Evolutionary conservation across 2,888 invertebrate genomes (phyloP).

Genomic region (Campaea margaritaria): DNA sequence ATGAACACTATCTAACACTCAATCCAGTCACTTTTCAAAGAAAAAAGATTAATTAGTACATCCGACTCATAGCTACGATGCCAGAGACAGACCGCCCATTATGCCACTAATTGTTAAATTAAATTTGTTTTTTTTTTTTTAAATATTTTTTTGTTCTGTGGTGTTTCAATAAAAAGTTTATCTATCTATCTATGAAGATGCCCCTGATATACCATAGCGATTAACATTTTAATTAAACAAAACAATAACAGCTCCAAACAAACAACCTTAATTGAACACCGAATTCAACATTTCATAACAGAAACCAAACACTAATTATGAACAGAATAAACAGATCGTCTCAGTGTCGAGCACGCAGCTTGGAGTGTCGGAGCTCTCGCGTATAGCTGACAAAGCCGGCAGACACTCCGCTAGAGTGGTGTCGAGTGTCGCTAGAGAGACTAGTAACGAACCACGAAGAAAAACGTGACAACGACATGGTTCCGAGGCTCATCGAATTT

Average conservation of each 20-base stretch:
- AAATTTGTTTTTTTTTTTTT: too few species aligned
- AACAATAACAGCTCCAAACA: neutral
- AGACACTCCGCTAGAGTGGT: slow-evolving; percentile 40
- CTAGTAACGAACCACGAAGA: slow-evolving; percentile 40
- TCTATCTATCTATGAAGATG: too few species aligned
- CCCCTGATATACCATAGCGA: too few species aligned
- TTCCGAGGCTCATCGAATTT: slow-evolving; percentile 17
- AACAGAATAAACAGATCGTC: slow-evolving; percentile 14
- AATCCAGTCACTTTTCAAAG: too few species aligned
- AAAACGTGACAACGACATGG: slow-evolving; percentile 1
- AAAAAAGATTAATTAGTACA: too few species aligned
- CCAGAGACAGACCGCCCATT: too few species aligned
- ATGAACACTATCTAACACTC: too few species aligned
- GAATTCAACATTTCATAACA: neutral
- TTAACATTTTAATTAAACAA: neutral
- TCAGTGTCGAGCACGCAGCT: slow-evolving; percentile 37
- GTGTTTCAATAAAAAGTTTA: too few species aligned
- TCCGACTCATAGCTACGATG: too few species aligned
- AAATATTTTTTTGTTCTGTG: too few species aligned
- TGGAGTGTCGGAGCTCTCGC: slow-evolving; percentile 36
- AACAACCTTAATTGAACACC: neutral
- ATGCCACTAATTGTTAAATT: too few species aligned
- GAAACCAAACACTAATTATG: slow-evolving; percentile 8
- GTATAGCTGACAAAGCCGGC: slow-evolving; percentile 52
- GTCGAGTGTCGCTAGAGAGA: slow-evolving; percentile 40